Percentiles rank a stretch among this genome's conserved stretches.
These are phyloP conservation scores for Procavia capensis DNA, from an alignment of 2,113 vertebrate species.

Conservation along the genomic window DNA sequence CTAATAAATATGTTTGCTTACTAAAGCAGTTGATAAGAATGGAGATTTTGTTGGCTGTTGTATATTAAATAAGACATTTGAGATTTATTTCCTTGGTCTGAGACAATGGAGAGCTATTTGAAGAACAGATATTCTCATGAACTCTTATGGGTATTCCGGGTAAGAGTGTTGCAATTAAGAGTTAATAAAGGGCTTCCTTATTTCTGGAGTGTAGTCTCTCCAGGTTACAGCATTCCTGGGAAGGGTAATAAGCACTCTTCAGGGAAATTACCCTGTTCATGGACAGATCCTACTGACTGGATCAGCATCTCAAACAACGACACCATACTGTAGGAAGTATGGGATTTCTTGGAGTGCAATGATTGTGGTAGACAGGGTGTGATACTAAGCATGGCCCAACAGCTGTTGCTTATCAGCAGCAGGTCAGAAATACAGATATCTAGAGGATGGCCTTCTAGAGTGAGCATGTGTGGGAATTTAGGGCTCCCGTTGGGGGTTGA, in stretches of 20 bases:
- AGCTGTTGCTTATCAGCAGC: slow-evolving; percentile 52
- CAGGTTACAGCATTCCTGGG: slow-evolving; percentile 6
- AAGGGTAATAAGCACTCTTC: not conserved
- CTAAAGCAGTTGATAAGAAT: not conserved
- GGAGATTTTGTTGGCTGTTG: not conserved
- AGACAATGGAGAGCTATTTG: not conserved
- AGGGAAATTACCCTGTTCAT: not conserved
- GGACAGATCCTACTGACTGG: not conserved
- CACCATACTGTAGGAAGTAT: not conserved
- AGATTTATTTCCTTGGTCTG: not conserved
- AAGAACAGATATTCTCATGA: not conserved
- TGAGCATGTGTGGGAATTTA: slow-evolving; percentile 53
- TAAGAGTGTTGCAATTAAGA: not conserved
- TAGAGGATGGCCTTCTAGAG: slow-evolving; percentile 63
- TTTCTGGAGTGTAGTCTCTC: not conserved
- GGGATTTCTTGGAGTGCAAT: not conserved
- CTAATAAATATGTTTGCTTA: not conserved
- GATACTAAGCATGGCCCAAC: not conserved
- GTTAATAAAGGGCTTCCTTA: not conserved
- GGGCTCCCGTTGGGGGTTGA: slow-evolving; percentile 55
- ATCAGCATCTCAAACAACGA: not conserved
- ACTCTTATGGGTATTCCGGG: not conserved
- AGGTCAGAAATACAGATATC: slow-evolving; percentile 63
- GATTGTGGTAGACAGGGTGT: not conserved
- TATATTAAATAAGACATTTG: not conserved